Percentiles rank a stretch among this genome's conserved stretches.
phyloP scores from a whole-genome alignment of 1,140 invertebrate genomes.

The Drosophila santomea region DNA sequence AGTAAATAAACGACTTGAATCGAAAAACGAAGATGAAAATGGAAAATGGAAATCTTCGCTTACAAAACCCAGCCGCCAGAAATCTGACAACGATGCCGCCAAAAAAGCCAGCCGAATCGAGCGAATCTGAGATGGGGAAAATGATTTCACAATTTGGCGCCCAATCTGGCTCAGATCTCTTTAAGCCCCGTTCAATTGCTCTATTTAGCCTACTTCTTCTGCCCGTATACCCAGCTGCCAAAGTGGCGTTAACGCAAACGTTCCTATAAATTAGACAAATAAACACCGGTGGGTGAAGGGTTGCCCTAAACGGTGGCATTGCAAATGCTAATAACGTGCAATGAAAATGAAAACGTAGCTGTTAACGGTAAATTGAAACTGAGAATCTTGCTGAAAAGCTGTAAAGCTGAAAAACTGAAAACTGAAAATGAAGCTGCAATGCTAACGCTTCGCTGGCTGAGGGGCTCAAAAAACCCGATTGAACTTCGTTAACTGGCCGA shows the following conservation, averaged over 20 bases:
- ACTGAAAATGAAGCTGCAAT: constrained; percentile 69
- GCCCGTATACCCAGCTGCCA: not conserved
- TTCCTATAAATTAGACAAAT: constrained; percentile 80
- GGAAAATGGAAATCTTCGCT: constrained; percentile 70
- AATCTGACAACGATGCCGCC: constrained; percentile 66
- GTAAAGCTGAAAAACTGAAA: constrained; percentile 4
- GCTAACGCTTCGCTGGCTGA: constrained; percentile 68
- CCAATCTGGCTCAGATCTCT: constrained; percentile 64
- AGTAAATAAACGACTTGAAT: constrained; percentile 76
- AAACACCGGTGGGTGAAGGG: constrained; percentile 76
- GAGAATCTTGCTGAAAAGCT: constrained; percentile 46
- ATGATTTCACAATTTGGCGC: constrained; percentile 65
- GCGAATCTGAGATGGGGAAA: constrained; percentile 48
- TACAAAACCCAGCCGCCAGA: constrained; percentile 69
- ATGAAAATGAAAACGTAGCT: constrained; percentile 56
- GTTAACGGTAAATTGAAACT: constrained; percentile 60
- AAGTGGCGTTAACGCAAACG: constrained; percentile 20
- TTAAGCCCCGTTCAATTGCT: constrained; percentile 58
- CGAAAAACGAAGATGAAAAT: constrained; percentile 60
- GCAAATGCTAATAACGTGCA: constrained; percentile 68
- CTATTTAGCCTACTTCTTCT: constrained; percentile 70
- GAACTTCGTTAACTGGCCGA: constrained; percentile 28
- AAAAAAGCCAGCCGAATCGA: constrained; percentile 26
- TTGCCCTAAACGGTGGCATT: constrained; percentile 72
- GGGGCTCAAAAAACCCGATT: constrained; percentile 23